Base-by-base conservation (phyloP, 1,140 invertebrate species). In the Trichonephila clavipes region DNA sequence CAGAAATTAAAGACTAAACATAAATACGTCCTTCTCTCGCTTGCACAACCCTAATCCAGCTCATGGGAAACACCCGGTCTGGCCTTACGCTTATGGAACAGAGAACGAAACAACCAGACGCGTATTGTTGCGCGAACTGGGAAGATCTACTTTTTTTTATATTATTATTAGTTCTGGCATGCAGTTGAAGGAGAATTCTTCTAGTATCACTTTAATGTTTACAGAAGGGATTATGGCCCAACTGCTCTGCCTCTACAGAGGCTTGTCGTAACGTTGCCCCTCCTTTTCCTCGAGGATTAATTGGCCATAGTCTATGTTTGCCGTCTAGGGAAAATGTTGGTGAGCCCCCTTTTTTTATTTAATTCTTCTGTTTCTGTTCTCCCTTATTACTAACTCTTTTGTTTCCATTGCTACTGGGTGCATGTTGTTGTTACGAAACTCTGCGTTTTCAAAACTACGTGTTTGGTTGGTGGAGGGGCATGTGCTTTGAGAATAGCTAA, bases 201-300 rank as follows among this genome's bases (percentile, higher is more conserved):
- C 64, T 44, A 81, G 88, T 90, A 90, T 90, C 88, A 81, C 88
- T 90, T 69, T 24, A 61, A 34, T 90, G 88, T 90, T 90, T 90
- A 51, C 88, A 81, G 72, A 81, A 90, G 87, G 34, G 88, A 90
- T 90, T 90, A 90, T 90, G 58, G 58, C 69, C 88, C 69, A n/a
- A 24, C 69, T 51, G 14, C 19, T 19, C 87, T 34, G 12, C n/a
- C 18, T 24, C 24, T 28, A 4, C n/a, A n/a, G 44, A 34, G n/a
- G 40, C 64, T 90, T 90, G 88, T 62, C 81, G 59, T 81, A 90
- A 82, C 69, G 58, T 24, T 51, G 40, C 51, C 72, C 34, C 34
- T 40, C 34, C 62, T 61, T 34, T 40, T 59, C 59, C 34, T n/a
- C 14, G 21, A 64, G 64, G 72, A 90, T 90, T 90, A 90, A 90